phyloP scores from a whole-genome alignment of 2,113 vertebrate species.

The Irena cyanogastra region DNA sequence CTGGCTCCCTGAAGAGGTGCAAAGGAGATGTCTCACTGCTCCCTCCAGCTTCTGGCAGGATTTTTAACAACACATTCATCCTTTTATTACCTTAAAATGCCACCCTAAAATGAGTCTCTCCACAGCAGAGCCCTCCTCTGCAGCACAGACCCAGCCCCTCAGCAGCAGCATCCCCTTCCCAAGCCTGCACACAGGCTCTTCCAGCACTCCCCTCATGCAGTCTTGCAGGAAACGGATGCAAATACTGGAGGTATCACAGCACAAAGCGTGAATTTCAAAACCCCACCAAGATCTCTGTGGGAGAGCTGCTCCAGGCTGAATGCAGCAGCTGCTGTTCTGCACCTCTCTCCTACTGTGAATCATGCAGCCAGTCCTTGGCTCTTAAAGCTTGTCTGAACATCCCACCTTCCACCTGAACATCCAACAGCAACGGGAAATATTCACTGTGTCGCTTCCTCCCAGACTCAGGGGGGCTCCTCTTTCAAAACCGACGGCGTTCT shows the following conservation, averaged over 20 bases:
- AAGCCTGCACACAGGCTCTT: not conserved
- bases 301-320: not conserved
- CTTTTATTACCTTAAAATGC: not conserved
- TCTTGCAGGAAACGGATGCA: not conserved
- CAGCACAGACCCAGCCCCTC: not conserved
- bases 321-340: not conserved
- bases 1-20: fast-evolving
- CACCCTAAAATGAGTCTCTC: not conserved
- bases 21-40: not conserved
- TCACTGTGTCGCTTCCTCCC: not conserved
- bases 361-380: not conserved
- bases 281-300: not conserved
- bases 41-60: not conserved
- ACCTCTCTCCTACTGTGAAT: not conserved
- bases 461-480: not conserved
- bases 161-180: not conserved
- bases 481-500: not conserved
- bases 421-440: not conserved
- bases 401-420: not conserved
- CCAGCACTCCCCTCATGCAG: not conserved
- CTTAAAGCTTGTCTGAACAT: not conserved
- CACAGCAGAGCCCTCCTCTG: not conserved
- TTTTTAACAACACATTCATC: not conserved
- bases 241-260: not conserved
- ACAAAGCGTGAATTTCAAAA: not conserved